A percentile compares a stretch with the other conserved stretches of the same genome.
These are phyloP conservation scores for Scolopax rusticola DNA, from an alignment of 2,797 vertebrate genomes.

Conservation along the genomic window DNA sequence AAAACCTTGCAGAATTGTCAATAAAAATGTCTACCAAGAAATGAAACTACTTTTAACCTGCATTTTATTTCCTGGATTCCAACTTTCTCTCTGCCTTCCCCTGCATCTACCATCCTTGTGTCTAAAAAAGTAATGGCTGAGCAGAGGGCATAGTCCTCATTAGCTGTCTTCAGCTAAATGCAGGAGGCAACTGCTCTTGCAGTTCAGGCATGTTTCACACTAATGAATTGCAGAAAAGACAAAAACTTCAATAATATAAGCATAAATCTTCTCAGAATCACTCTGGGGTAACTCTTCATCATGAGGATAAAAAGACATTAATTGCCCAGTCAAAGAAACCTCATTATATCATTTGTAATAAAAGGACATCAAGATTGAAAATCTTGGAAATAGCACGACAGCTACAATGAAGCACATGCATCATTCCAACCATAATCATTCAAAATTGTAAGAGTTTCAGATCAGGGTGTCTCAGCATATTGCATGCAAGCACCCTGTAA, in stretches of 20 bases:
- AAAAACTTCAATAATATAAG: not conserved
- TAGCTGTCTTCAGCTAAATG: not conserved
- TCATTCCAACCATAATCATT: not conserved
- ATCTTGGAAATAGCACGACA: not conserved
- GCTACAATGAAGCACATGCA: not conserved
- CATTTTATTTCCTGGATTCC: not conserved
- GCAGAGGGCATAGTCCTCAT: not conserved
- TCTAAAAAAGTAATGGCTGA: not conserved
- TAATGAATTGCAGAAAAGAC: not conserved
- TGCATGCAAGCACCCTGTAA: not conserved
- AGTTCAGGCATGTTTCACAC: not conserved
- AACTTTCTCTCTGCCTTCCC: not conserved
- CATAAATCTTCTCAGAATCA: not conserved
- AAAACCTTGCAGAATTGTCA: not conserved
- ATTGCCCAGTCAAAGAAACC: not conserved
- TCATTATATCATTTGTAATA: not conserved
- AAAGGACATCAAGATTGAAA: not conserved
- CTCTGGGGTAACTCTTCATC: not conserved
- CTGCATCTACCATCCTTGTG: not conserved
- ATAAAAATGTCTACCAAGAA: not conserved
- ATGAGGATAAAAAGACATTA: not conserved
- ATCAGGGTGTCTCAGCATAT: rapidly evolving
- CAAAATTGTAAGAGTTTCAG: not conserved
- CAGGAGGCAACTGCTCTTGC: not conserved
- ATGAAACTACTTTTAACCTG: not conserved